Conservation (phyloP, 2,113 vertebrate species). For the Coturnix japonica region DNA sequence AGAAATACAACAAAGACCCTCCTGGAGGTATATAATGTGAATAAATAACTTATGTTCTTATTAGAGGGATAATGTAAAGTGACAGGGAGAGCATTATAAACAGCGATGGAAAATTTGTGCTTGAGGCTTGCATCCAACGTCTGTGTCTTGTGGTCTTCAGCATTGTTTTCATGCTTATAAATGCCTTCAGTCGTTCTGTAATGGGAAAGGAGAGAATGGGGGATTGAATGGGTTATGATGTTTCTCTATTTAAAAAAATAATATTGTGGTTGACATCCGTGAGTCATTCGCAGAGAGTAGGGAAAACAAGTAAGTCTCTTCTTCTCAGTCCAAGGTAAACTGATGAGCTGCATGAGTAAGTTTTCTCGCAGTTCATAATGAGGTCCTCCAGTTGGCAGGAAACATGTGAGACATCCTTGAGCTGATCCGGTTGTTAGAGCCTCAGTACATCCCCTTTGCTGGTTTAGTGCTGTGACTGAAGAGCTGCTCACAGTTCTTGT, state of each 20-base stretch:
- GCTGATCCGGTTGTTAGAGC: not conserved
- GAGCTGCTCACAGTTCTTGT: not conserved
- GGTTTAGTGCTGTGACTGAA: not conserved
- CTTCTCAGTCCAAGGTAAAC: constrained; percentile 26
- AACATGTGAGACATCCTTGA: not conserved
- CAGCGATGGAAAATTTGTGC: not conserved
- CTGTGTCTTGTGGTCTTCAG: not conserved
- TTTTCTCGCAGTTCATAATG: not conserved
- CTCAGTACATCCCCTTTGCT: not conserved
- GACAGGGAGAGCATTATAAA: not conserved
- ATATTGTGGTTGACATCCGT: not conserved
- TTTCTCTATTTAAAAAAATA: not conserved
- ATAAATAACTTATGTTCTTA: not conserved
- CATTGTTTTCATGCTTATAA: not conserved
- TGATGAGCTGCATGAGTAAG: not conserved
- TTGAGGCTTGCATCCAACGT: not conserved
- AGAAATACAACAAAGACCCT: not conserved
- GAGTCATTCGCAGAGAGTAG: not conserved
- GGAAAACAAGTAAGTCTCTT: not conserved
- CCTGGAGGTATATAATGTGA: not conserved
- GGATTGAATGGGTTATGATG: not conserved
- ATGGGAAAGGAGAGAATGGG: not conserved
- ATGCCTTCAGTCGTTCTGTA: not conserved
- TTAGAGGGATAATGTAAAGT: not conserved
- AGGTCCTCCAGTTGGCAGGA: constrained; percentile 11